Conservation (phyloP, 2,797 vertebrate genomes). For the Sebastolobus alascanus region DNA sequence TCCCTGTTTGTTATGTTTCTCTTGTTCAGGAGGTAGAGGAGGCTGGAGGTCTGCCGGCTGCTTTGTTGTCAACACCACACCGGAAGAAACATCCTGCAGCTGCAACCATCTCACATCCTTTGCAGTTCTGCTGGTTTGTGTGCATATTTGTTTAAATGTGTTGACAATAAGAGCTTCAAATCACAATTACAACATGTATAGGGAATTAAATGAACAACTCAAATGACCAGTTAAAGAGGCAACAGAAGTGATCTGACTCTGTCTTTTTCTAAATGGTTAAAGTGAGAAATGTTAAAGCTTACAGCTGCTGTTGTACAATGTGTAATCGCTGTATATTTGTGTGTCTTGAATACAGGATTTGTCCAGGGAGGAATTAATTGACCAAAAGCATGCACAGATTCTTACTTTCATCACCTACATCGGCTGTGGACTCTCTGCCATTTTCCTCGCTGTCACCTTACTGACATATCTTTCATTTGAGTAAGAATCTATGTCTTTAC, state of each 20-base stretch:
- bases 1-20: neutral
- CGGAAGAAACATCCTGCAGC: constrained; percentile 89
- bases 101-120: constrained; percentile 97
- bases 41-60: constrained; percentile 92
- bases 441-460: constrained; percentile 93
- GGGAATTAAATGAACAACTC: neutral
- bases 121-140: constrained; percentile 90
- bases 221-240: too few relatives aligned
- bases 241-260: neutral
- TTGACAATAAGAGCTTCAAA: neutral
- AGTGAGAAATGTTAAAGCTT: neutral
- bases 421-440: constrained; percentile 93
- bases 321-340: constrained; percentile 26
- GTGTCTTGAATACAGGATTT: constrained; percentile 85
- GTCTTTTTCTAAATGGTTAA: neutral
- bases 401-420: constrained; percentile 95
- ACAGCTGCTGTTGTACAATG: neutral
- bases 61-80: constrained; percentile 80
- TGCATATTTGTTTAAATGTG: neutral
- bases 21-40: constrained; percentile 84
- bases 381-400: constrained; percentile 82
- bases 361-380: constrained; percentile 77
- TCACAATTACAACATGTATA: neutral
- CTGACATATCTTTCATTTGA: constrained; percentile 72
- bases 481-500: constrained; percentile 54